A percentile compares a stretch with the other conserved stretches of the same genome.
Conservation (phyloP, 2,113 vertebrate genomes). For the Rhinichthys klamathensis region DNA sequence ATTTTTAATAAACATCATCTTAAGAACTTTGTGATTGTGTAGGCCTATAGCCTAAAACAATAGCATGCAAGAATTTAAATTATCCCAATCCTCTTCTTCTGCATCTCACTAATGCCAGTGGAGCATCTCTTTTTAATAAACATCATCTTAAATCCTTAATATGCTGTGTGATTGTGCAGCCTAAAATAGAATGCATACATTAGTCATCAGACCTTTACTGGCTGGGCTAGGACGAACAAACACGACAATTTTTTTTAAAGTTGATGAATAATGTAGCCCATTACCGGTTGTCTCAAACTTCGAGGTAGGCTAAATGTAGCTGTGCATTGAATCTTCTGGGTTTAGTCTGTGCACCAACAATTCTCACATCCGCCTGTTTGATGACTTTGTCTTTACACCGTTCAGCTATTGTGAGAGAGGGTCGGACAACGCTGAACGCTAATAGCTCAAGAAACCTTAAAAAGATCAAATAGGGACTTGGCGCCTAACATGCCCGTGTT, state of each 20-base stretch:
- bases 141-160: neutral
- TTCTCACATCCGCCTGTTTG: neutral
- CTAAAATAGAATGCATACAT: neutral
- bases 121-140: neutral
- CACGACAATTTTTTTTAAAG: neutral
- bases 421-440: neutral
- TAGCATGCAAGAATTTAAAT: too few species aligned
- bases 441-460: constrained; percentile 25
- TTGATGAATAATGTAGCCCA: too few species aligned
- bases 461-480: constrained; percentile 30
- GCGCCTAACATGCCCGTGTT: constrained; percentile 4
- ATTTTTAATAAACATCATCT: too few species aligned
- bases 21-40: too few species aligned
- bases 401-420: neutral
- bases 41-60: too few species aligned
- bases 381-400: constrained; percentile 1
- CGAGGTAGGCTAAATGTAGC: neutral
- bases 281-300: neutral
- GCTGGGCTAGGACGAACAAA: neutral
- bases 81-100: too few species aligned
- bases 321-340: neutral
- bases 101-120: neutral
- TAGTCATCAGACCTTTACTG: neutral
- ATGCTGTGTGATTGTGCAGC: neutral
- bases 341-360: neutral